phyloP scores from a whole-genome alignment of 64 coral and sea anemone species.

The Hydrozoanthus tunicans region DNA sequence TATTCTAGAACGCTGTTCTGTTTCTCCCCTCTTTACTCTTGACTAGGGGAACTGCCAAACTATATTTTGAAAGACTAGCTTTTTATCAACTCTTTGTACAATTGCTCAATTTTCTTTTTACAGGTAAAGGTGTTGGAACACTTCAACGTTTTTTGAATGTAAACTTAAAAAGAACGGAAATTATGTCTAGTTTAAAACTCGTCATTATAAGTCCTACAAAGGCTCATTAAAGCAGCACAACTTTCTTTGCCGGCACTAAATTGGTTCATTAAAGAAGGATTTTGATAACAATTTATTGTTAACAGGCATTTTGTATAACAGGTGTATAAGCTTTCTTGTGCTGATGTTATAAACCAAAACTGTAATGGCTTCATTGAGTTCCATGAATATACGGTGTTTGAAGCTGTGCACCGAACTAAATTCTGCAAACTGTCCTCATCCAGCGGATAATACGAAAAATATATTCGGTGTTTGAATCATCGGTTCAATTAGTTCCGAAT shows the following conservation, averaged over 20 bases:
- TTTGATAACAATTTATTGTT: background rate
- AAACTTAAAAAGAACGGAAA: background rate
- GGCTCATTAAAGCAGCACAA: background rate
- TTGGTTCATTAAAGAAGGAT: background rate
- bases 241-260: background rate
- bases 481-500: too few relatives aligned
- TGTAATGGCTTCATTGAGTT: too few relatives aligned
- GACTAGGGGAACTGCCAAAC: background rate
- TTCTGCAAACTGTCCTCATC: too few relatives aligned
- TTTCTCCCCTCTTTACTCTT: background rate
- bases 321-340: background rate
- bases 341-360: too few relatives aligned
- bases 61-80: background rate
- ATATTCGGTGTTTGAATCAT: too few relatives aligned
- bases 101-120: background rate
- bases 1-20: constrained; percentile 1
- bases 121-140: background rate
- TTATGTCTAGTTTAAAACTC: background rate
- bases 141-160: background rate
- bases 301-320: background rate
- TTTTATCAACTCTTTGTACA: background rate
- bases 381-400: too few relatives aligned
- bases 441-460: too few relatives aligned
- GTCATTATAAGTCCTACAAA: background rate
- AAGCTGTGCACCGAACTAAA: too few relatives aligned